These are phyloP conservation scores for Archivesica marissinica DNA, from an alignment of 1,140 invertebrate species.

Conservation along the genomic window DNA sequence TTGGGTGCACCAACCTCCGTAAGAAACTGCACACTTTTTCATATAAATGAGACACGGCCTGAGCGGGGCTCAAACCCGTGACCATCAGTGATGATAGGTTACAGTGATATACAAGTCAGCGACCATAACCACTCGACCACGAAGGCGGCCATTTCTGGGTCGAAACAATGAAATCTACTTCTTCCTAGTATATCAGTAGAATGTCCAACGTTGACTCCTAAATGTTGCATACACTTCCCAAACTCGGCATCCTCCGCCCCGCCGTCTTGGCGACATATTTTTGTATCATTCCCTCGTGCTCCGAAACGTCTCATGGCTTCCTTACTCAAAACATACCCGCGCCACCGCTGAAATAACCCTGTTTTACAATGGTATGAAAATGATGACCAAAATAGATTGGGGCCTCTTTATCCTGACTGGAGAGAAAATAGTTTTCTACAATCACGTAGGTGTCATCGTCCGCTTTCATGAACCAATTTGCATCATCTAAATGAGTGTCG, in stretches of 20 bases:
- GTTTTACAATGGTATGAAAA: constrained; percentile 79
- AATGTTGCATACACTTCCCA: constrained; percentile 94
- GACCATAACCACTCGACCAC: too few relatives aligned
- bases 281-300: constrained; percentile 85
- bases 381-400: constrained; percentile 83
- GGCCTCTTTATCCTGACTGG: constrained; percentile 57
- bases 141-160: too few relatives aligned
- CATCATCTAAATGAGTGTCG: constrained; percentile 80
- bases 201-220: constrained; percentile 94
- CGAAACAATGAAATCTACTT: constrained; percentile 96
- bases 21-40: too few relatives aligned
- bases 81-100: too few relatives aligned
- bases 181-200: constrained; percentile 92
- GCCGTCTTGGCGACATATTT: constrained; percentile 86
- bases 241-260: constrained; percentile 97
- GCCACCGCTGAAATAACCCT: constrained; percentile 83
- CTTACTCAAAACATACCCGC: constrained; percentile 93
- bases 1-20: too few relatives aligned
- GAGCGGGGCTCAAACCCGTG: too few relatives aligned
- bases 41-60: too few relatives aligned
- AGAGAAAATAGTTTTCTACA: constrained; percentile 83
- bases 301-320: constrained; percentile 74
- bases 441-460: constrained; percentile 91
- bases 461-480: constrained; percentile 82
- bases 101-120: too few relatives aligned